phyloP scores from a whole-genome alignment of 2,888 invertebrate species.

The Gortyna flavago region DNA sequence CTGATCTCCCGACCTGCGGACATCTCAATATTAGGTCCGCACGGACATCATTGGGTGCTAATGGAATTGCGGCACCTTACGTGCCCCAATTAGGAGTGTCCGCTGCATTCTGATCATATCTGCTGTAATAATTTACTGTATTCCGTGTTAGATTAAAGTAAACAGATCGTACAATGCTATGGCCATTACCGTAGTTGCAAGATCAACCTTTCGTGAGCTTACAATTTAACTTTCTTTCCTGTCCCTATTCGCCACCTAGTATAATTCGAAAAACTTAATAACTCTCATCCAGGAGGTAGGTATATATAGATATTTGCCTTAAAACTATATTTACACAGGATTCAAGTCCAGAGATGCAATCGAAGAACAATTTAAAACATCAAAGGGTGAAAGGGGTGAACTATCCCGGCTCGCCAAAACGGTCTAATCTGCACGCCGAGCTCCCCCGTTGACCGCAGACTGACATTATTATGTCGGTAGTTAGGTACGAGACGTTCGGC shows the following conservation, averaged over 20 bases:
- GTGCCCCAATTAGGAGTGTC: conserved; percentile 55
- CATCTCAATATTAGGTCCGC: conserved; percentile 48
- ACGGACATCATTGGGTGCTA: conserved; percentile 48
- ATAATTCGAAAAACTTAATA: neutral
- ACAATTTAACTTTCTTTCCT: neutral
- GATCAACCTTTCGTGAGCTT: neutral
- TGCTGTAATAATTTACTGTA: conserved; percentile 26
- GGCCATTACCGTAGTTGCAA: neutral
- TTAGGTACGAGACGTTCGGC: neutral
- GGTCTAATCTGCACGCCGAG: neutral
- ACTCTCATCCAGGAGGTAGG: neutral
- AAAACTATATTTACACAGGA: neutral
- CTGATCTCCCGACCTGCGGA: conserved; percentile 25
- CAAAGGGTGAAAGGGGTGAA: neutral
- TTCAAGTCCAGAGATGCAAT: neutral
- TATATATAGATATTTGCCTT: neutral
- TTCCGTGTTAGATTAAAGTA: conserved; percentile 2
- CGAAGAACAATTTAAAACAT: conserved; percentile 1
- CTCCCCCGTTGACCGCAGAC: neutral
- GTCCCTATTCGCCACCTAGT: neutral
- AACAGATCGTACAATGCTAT: neutral
- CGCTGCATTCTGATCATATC: conserved; percentile 31
- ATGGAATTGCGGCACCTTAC: conserved; percentile 64
- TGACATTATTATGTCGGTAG: neutral
- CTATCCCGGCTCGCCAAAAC: neutral